Percentiles rank a stretch among this genome's conserved stretches.
phyloP scores from a whole-genome alignment of 2,113 vertebrate genomes.

The Noctilio leporinus region DNA sequence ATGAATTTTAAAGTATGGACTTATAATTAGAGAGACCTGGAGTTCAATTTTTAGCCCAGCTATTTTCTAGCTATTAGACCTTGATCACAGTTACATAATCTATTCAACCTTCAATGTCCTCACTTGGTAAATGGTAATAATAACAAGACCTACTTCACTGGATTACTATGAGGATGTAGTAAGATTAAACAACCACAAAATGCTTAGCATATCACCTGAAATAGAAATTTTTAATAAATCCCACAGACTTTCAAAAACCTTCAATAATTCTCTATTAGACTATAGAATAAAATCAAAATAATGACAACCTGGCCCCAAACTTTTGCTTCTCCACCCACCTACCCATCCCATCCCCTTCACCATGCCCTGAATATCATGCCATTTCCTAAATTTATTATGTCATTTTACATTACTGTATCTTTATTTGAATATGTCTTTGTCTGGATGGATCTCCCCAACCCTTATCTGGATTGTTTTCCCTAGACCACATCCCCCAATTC shows the following conservation, averaged over 20 bases:
- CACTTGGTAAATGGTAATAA: not conserved
- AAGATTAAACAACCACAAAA: not conserved
- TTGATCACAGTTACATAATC: not conserved
- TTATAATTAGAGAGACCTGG: not conserved
- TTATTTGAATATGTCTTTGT: not conserved
- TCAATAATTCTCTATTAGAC: not conserved
- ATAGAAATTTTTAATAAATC: not conserved
- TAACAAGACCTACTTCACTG: not conserved
- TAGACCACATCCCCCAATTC: not conserved
- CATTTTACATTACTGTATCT: not conserved
- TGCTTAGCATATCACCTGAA: not conserved
- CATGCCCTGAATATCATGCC: not conserved
- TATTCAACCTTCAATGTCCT: not conserved
- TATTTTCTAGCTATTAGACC: not conserved
- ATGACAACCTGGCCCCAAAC: not conserved
- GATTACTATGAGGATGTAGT: not conserved
- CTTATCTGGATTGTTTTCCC: not conserved
- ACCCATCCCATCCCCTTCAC: not conserved
- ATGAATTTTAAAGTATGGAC: not conserved
- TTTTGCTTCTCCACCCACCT: not conserved
- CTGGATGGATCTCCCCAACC: not conserved
- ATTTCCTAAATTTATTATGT: not conserved
- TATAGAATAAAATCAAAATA: conserved; percentile 1
- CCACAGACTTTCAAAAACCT: not conserved
- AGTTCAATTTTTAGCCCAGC: not conserved